Evolutionary conservation across 2,113 vertebrate genomes (phyloP), one percentile per base, ranked within the genome.

Genomic region (Neogale vison): DNA sequence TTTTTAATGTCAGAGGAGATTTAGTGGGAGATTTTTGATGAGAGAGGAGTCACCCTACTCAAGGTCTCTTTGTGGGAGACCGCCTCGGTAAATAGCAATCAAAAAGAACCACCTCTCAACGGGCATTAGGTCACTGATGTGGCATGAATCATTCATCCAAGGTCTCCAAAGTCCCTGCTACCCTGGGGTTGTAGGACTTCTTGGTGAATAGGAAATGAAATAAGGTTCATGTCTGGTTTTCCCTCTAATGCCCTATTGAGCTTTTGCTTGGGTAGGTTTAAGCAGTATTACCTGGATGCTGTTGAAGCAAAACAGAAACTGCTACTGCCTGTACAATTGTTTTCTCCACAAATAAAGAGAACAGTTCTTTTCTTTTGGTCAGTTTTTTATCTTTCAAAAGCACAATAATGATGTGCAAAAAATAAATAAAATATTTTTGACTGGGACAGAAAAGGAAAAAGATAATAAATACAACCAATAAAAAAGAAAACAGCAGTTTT

Each of bases 11-110:
- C 88, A 90, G 65, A 61, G 79, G 47, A 91, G 71, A 96, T 94
- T 96, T 95, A 95, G 36, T 91, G 65, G 59, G 55, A 86, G 71
- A 52, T 86, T 97, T 97, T 96, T 95, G 94, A 97, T 97, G 88
- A 97, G 69, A 95, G 14, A 92, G 31, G 42, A 96, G 79, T 96
- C 69, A 82, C 18, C 29, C 20, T 86, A 52, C 36, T 81, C 83
- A 95, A 96, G 93, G 42, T 95, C 61, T 90, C 80, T 96, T 90
- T 94, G 92, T 96, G 94, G 84, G 88, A 92, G 80, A 61, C 6
- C 4, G 34, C 15, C 83, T 97, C 92, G 65, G 83, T 95, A 97
- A 97, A 95, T 39, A 95, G 45, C 86, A 96, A 92, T 96, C 82
- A 96, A 45, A 96, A 95, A 91, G 93, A 59, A 72, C 57, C 52